Base-by-base conservation (phyloP, 2,888 invertebrate species). In the Phortica okadai region DNA sequence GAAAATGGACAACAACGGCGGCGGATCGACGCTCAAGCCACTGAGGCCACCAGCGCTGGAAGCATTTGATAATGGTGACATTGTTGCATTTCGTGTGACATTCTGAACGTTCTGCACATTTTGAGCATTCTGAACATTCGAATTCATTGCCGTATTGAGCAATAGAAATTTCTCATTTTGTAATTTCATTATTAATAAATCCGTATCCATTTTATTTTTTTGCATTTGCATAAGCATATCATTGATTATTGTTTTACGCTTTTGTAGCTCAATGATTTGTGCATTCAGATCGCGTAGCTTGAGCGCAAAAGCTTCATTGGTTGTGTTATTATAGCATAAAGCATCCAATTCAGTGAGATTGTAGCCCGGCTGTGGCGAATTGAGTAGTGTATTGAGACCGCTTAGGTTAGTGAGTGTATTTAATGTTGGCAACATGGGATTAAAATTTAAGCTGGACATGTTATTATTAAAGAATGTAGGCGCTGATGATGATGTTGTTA, bases 171-270 rank as follows among this genome's bases (percentile, higher is more conserved):
- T 90, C 44, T 89, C 90, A 79, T 86, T 90, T 81, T 91, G 91
- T 72, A 91, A 64, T 75, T 90, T 90, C 73, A 91, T 84, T 2
- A 85, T 88, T n/a, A 77, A 76, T 77, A 89, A 79, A 75, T 91
- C 91, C 44, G 90, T 81, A 58, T 89, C 89, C 78, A 90, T 89
- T 81, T 90, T 91, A 58, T 91, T 90, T 16, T 89, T 90, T 76
- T 91, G 91, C 42, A 91, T 79, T 76, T 91, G 91, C 33, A 90
- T 80, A 21, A 91, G 90, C 88, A 90, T 90, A 75, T 91, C 91
- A 42, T 91, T 91, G n/a, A 91, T 84, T 67, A 88, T 89, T 77
- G 87, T 88, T 77, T 90, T 91, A 6, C 91, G 87, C 70, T 89
- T 90, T 45, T 90, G 90, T 64, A 90, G 79, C 76, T 91, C 90